Conservation (phyloP, 1,140 invertebrate genomes). For the Ooceraea biroi region DNA sequence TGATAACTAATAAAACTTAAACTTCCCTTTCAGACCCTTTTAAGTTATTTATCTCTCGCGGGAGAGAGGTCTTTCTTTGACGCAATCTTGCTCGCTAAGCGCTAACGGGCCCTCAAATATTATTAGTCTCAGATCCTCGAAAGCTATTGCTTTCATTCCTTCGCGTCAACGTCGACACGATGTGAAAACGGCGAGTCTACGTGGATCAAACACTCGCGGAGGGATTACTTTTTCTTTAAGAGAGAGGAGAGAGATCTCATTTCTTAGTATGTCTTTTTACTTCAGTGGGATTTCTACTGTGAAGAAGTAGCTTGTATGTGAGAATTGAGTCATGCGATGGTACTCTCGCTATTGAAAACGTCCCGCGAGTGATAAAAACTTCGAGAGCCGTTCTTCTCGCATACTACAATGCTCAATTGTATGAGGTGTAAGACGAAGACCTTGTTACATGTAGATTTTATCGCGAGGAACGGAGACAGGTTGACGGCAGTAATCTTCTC, state of each 20-base stretch:
- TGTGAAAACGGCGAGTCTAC: not conserved
- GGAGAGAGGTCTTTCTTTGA: not conserved
- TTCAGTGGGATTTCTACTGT: not conserved
- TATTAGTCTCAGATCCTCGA: not conserved
- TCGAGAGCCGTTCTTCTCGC: not conserved
- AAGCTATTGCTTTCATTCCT: not conserved
- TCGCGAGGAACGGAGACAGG: not conserved
- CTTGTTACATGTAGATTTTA: not conserved
- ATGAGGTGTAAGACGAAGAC: not conserved
- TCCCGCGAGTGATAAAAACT: not conserved
- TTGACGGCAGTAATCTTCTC: not conserved
- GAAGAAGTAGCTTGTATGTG: not conserved
- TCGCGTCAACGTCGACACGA: not conserved
- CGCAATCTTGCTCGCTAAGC: not conserved
- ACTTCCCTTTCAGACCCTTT: not conserved
- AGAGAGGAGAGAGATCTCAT: not conserved
- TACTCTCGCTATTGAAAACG: not conserved
- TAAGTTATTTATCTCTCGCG: not conserved
- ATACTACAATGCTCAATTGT: slow-evolving; percentile 1
- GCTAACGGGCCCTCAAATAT: slow-evolving; percentile 6
- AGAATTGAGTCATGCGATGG: slow-evolving; percentile 1
- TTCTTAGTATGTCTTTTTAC: not conserved
- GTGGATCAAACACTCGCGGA: not conserved
- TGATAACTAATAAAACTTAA: slow-evolving; percentile 3
- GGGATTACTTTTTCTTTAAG: not conserved